phyloP scores from a whole-genome alignment of 2,113 vertebrate species.

The Phaethon lepturus region DNA sequence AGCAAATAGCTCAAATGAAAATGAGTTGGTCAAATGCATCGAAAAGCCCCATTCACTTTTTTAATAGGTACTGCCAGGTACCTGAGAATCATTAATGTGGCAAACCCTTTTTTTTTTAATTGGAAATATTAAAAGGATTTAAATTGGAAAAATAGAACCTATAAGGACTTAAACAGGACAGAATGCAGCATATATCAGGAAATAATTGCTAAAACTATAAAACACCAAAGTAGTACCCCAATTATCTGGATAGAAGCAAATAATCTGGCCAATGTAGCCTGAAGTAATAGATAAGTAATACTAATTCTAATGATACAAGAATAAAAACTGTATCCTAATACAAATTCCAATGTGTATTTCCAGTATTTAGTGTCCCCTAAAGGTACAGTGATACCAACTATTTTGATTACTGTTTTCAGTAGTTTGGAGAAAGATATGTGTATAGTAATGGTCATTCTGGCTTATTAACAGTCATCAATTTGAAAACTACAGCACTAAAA shows the following conservation, averaged over 20 bases:
- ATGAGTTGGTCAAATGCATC: background rate
- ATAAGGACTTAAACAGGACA: background rate
- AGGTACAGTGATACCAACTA: background rate
- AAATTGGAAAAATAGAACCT: background rate
- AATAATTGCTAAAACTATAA: background rate
- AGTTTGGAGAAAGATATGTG: background rate
- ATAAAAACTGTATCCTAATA: background rate
- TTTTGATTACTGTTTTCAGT: background rate
- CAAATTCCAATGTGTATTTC: background rate
- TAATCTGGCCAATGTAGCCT: background rate
- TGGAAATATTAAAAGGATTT: background rate
- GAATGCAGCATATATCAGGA: background rate
- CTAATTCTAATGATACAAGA: background rate
- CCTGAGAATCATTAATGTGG: background rate
- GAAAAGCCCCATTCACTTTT: background rate
- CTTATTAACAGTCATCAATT: background rate
- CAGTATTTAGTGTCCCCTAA: background rate
- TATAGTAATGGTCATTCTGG: background rate
- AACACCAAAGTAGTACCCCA: background rate
- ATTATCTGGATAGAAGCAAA: background rate
- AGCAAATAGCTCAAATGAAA: background rate
- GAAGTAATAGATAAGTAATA: background rate
- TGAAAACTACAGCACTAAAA: background rate
- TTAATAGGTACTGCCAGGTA: background rate
- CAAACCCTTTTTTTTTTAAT: accelerated